Base-by-base conservation (phyloP, 2,113 vertebrate species). In the Protomyctophum bolini region DNA sequence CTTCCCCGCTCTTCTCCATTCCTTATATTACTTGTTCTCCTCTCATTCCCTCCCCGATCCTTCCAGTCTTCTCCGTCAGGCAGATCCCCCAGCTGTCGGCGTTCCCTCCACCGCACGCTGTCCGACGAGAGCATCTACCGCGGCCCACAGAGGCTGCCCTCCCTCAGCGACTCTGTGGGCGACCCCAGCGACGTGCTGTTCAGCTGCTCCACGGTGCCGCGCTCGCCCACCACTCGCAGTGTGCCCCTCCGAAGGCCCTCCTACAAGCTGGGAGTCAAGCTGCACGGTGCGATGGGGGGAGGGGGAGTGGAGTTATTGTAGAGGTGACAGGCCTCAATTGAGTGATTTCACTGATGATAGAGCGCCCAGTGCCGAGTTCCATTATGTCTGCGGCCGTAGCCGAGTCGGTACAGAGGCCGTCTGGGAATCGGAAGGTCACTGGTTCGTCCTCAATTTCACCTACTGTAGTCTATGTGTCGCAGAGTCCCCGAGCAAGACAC, bases 101-200 rank as follows among this genome's bases (percentile, higher is more conserved):
- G 96, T 87, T 96, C 96, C n/a, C 91, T 99, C 86, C 98, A 99
- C 76, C 94, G 98, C 11, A 99, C 98, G 2, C 92, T 99, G 80
- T 99, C 98, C 0, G 98, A 99, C 11, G 98, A 99, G 91, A 99
- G 98, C 66, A 98, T 99, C 87, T 99, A 99, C 86, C 96, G 97
- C 0, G 93, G 96, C 63, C 97, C n/a, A n/a, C n/a, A 98, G 73
- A 91, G 97, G 68, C 95, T 98, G 4, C 96, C 97, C 41, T 84
- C 95, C 6, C 94, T 96, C 81, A 86, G 74, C 66, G 91, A 92
- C 65, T 92, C 84, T 0, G 58, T 87, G 21, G 46, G 95, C 76
- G 97, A 98, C 81, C 95, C 96, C 65, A 88, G 94, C 0, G 97
- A 98, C 0, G 94, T 98, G 59, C 95, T 99, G 0, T 99, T 99